Base-by-base conservation (phyloP, 1,140 invertebrate species). In the Drosophila virilis region DNA sequence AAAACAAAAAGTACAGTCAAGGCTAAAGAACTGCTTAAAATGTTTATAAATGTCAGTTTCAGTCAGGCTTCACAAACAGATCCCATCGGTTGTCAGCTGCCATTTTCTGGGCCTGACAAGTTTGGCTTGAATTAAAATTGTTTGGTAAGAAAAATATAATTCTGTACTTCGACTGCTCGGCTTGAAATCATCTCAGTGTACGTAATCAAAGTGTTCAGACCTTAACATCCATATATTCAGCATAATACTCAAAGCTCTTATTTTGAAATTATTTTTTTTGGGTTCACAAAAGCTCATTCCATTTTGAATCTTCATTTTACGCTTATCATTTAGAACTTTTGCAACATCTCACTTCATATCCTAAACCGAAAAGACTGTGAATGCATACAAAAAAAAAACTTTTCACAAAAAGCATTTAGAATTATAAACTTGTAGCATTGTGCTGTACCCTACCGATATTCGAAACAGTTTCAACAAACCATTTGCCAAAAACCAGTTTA, bases 371-470 rank as follows among this genome's bases (percentile, higher is more conserved):
- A 67, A 68, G 17, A 60, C 70, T 60, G 33, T 73, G 60, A 73
- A 68, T 73, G 64, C 42, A 35, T 28, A 35, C 65, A 73, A 38
- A n/a, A n/a, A n/a, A n/a, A 22, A 57, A 74, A 74, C 33, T 69
- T 69, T 32, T 9, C 32, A 37, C 58, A 45, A 45, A 61, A 61
- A 32, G 28, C 42, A 46, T 46, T 62, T 42, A 50, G 43, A 74
- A 74, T 74, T 69, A 74, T 52, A 61, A 74, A 74, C 65, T 71
- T 69, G 50, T 48, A 33, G 35, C 71, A 74, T 74, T 74, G 71
- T 74, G 55, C 55, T 46, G 38, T 51, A 32, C 17, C 28, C 46
- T 51, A 67, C 33, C 46, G 50, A 59, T 59, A 45, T 68, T 59
- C 42, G 38, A 50, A 68, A 42, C 65, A 40, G 22, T 59, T 52